A percentile compares a stretch with the other conserved stretches of the same genome.
Conservation (phyloP, 2,797 vertebrate genomes). For the Myotis planiceps region DNA sequence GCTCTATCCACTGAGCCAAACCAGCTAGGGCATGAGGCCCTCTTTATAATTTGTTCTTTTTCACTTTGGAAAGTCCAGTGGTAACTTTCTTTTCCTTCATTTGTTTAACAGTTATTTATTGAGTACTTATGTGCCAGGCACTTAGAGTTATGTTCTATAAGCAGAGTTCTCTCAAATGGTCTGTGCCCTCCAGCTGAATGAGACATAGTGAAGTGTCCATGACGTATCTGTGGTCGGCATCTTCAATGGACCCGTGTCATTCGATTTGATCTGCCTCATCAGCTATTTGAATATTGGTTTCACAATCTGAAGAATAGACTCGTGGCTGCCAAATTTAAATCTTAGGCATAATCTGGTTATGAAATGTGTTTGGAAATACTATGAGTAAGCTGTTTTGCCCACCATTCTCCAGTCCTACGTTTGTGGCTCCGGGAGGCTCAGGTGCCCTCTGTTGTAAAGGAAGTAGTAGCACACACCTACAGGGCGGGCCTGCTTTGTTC, state of each 20-base stretch:
- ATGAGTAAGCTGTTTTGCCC: not conserved
- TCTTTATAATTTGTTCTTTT: not conserved
- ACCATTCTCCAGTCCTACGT: not conserved
- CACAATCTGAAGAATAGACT: conserved; percentile 75
- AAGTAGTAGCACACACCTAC: not conserved
- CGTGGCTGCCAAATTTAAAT: conserved; percentile 67
- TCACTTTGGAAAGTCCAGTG: not conserved
- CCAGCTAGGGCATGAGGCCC: not conserved
- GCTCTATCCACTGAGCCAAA: too few species aligned
- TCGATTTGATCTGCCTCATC: conserved; percentile 59
- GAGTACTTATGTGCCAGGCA: not conserved
- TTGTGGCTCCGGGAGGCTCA: not conserved
- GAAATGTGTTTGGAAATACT: conserved; percentile 60
- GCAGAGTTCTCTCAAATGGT: not conserved
- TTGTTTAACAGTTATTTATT: not conserved
- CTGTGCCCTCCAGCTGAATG: not conserved
- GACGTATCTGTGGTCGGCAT: conserved; percentile 39
- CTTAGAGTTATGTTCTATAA: not conserved
- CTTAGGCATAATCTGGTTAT: conserved; percentile 39
- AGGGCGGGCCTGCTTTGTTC: not conserved
- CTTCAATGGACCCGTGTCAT: conserved; percentile 70
- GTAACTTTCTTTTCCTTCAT: not conserved
- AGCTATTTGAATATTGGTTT: conserved; percentile 75
- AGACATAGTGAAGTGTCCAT: conserved; percentile 2
- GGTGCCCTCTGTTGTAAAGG: not conserved